Evolutionary conservation across 2,113 vertebrate species (phyloP), one percentile per base, ranked within the genome.

Genomic region (Megaleporinus macrocephalus): DNA sequence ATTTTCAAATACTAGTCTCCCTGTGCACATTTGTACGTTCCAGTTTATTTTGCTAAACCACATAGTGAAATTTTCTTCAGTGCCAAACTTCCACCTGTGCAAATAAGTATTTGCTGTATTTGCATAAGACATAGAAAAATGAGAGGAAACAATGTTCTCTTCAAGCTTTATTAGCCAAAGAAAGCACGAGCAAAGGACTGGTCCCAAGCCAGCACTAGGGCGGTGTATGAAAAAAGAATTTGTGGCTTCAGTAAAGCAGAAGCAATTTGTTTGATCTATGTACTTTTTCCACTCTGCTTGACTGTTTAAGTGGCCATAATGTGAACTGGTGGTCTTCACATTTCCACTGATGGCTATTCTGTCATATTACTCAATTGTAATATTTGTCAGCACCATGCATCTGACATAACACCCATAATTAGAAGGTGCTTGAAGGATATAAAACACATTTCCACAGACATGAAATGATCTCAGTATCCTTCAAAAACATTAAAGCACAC

Each of bases 401-500:
- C 29, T 72, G 15, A 44, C 20, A 53, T 76, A 29, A 71, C 36
- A 51, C 3, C 27, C 51, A 26, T 26, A 0, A 49, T 74, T 59
- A 75, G 72, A 79, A 22, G 55, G 70, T 47, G 27, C 29, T 76
- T 5, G 59, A 30, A 29, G 20, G 68, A 79, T 84, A 30, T 76
- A 18, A 75, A 36, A 70, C 57, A 70, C 59, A 65, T 66, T 29
- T 14, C 24, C 9, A 12, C 51, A 68, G 59, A 24, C 26, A 76
- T 63, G 6, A 0, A 30, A 36, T n/a, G n/a, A 80, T 30, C 1
- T 2, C 55, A 14, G 47, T 78, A 26, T 24, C 66, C 49, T 73
- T 81, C 68, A 85, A 81, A 24, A 2, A 53, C 66, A 66, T 33
- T 4, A 76, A 78, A 77, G 79, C 36, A 55, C 49, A 59, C 81